Conservation (phyloP, 2,113 vertebrate species). For the Peucedramus taeniatus region DNA sequence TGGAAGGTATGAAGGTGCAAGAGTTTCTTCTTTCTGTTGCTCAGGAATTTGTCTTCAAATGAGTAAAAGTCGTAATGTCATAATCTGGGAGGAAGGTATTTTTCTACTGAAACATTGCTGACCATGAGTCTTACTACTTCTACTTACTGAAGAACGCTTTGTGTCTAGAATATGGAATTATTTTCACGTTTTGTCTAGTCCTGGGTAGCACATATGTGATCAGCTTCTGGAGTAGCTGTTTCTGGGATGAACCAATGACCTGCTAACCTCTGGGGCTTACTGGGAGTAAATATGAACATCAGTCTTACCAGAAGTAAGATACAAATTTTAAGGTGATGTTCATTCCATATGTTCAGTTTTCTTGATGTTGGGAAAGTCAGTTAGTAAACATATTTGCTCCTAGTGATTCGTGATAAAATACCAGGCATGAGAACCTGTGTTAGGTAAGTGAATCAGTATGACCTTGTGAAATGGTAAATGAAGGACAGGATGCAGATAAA, state of each 20-base stretch:
- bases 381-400: neutral
- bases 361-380: neutral
- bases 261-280: neutral
- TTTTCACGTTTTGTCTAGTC: neutral
- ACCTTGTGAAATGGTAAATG: neutral
- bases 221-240: neutral
- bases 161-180: neutral
- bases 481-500: neutral
- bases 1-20: neutral
- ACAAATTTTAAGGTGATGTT: neutral
- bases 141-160: neutral
- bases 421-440: neutral
- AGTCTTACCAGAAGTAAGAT: neutral
- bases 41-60: neutral
- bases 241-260: neutral
- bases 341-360: neutral
- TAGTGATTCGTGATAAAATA: neutral
- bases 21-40: neutral
- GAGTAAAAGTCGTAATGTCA: neutral
- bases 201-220: neutral
- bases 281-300: neutral
- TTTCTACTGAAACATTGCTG: neutral
- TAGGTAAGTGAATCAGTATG: neutral
- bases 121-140: neutral
- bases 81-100: neutral